These are phyloP conservation scores for Trichosurus vulpecula DNA, from an alignment of 2,797 vertebrate species.

Conservation along the genomic window DNA sequence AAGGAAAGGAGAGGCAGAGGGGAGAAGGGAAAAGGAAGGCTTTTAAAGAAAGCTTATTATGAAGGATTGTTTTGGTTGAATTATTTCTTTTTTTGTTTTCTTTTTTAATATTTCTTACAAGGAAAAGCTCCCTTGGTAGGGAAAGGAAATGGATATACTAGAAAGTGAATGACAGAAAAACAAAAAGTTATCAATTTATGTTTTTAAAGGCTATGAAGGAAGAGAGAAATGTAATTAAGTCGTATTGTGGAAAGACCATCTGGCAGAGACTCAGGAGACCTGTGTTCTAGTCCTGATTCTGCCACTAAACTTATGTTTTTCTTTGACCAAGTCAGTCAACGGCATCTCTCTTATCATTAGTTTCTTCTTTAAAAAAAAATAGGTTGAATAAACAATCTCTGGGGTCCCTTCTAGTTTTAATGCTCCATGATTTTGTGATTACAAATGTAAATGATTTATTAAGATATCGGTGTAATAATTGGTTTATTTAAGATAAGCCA, in stretches of 20 bases:
- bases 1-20: too few species aligned
- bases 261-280: not conserved
- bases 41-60: not conserved
- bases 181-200: not conserved
- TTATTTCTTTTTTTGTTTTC: not conserved
- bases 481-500: not conserved
- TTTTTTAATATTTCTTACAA: not conserved
- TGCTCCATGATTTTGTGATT: not conserved
- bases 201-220: not conserved
- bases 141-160: not conserved
- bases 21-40: not conserved
- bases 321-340: not conserved
- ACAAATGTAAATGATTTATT: not conserved
- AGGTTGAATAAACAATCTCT: not conserved
- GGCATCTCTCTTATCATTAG: not conserved
- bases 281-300: not conserved
- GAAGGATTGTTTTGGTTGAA: not conserved
- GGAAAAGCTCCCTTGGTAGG: not conserved
- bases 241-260: not conserved
- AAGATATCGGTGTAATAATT: not conserved
- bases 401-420: not conserved
- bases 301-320: not conserved
- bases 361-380: not conserved
- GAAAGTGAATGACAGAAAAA: not conserved
- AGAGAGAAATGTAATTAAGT: not conserved